These are phyloP conservation scores for Mohoua ochrocephala DNA, from an alignment of 2,113 vertebrate species.

Conservation along the genomic window DNA sequence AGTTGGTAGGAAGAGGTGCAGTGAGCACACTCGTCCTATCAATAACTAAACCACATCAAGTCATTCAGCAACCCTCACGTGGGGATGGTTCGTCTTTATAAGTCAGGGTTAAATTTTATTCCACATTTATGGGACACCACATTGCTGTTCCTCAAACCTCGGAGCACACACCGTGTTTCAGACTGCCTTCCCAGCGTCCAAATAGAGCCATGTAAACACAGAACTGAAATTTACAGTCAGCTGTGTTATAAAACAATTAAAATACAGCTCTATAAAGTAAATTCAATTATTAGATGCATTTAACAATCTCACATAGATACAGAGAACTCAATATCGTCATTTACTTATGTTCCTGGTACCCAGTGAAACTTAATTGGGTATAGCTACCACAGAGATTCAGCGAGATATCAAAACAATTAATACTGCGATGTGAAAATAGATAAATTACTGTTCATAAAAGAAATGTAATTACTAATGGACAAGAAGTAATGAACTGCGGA, in stretches of 20 bases:
- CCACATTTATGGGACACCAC: background rate
- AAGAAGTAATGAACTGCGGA: constrained; percentile 45
- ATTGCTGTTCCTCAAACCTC: background rate
- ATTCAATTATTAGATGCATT: constrained; percentile 1
- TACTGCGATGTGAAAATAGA: constrained; percentile 41
- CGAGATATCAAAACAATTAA: constrained; percentile 47
- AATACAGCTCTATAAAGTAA: background rate
- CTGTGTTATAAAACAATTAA: background rate
- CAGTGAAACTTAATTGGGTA: constrained; percentile 20
- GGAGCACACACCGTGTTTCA: background rate
- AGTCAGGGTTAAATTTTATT: background rate
- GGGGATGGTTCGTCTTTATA: background rate
- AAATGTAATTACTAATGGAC: constrained; percentile 38
- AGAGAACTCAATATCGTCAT: background rate
- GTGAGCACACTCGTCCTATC: background rate
- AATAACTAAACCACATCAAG: background rate
- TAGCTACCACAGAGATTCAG: constrained; percentile 13
- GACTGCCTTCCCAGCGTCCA: background rate
- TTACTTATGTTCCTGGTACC: background rate
- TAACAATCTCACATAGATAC: background rate
- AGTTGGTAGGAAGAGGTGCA: background rate
- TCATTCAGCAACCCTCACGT: background rate
- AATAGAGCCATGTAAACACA: background rate
- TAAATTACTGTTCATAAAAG: constrained; percentile 52
- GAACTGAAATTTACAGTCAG: background rate